These are phyloP conservation scores for Chalcis sispes DNA, from an alignment of 2,888 invertebrate species.

Conservation along the genomic window DNA sequence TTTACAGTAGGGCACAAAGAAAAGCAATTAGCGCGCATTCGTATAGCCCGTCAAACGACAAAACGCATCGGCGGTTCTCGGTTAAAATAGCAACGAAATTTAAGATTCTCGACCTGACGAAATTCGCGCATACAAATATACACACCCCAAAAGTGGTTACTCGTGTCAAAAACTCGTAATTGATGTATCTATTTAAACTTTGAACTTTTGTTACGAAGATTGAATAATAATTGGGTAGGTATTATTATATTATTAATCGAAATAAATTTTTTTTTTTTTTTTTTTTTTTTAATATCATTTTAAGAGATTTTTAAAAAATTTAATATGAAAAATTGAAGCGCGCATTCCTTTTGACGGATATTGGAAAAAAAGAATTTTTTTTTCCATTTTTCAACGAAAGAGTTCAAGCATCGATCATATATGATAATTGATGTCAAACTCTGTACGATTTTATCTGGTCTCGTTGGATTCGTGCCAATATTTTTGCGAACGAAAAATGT, in stretches of 20 bases:
- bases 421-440: slow-evolving; percentile 9
- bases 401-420: slow-evolving; percentile 4
- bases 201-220: no score
- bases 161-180: neutral
- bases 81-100: slow-evolving; percentile 33
- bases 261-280: no score
- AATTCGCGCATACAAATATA: neutral
- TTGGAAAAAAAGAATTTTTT: neutral
- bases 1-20: slow-evolving; percentile 4
- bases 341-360: slow-evolving; percentile 15
- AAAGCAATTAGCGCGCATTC: slow-evolving; percentile 23
- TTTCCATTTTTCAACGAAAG: neutral
- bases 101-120: neutral
- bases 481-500: neutral
- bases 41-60: slow-evolving; percentile 12
- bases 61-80: neutral
- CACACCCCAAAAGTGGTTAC: neutral
- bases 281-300: no score
- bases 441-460: neutral
- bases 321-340: neutral
- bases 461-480: slow-evolving; percentile 3
- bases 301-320: neutral
- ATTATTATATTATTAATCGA: no score
- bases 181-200: no score
- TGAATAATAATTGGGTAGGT: no score